Percentiles rank a stretch among this genome's conserved stretches.
These are phyloP conservation scores for Drosophila formosana DNA, from an alignment of 2,888 invertebrate genomes.

Conservation along the genomic window DNA sequence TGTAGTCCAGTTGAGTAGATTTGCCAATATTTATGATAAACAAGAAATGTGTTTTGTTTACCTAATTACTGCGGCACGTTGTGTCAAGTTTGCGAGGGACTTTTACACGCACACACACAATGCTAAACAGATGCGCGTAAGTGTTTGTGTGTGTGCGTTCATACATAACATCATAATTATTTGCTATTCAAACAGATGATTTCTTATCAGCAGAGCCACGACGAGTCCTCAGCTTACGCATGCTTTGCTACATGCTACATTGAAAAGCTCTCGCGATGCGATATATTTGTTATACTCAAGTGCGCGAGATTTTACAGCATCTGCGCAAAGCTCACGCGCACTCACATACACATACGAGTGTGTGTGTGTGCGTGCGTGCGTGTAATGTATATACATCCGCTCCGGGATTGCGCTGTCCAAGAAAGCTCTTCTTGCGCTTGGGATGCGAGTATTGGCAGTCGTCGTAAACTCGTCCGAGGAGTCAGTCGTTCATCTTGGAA, in stretches of 20 bases:
- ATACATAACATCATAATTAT: conserved; percentile 32
- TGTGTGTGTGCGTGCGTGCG: neutral
- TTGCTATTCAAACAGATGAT: conserved; percentile 43
- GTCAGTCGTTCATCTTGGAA: conserved; percentile 53
- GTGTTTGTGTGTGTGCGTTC: neutral
- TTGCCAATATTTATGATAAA: conserved; percentile 2
- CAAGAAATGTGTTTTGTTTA: conserved; percentile 19
- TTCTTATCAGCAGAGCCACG: conserved; percentile 43
- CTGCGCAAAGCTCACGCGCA: conserved; percentile 53
- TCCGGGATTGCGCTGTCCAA: conserved; percentile 38
- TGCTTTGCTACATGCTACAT: conserved; percentile 13
- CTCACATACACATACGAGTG: neutral
- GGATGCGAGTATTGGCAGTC: conserved; percentile 55
- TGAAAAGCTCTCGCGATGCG: conserved; percentile 38
- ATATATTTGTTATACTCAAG: conserved; percentile 47
- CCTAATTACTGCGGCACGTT: conserved; percentile 9
- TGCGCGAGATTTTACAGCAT: conserved; percentile 33
- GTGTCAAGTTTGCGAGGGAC: neutral
- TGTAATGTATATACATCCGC: conserved; percentile 34
- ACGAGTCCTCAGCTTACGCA: conserved; percentile 6
- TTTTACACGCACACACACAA: neutral
- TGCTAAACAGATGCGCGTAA: conserved; percentile 9
- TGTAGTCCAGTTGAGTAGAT: neutral
- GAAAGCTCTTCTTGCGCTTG: conserved; percentile 41
- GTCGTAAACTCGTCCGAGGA: conserved; percentile 63